phyloP scores from a whole-genome alignment of 2,113 vertebrate species.

The Gavia stellata region DNA sequence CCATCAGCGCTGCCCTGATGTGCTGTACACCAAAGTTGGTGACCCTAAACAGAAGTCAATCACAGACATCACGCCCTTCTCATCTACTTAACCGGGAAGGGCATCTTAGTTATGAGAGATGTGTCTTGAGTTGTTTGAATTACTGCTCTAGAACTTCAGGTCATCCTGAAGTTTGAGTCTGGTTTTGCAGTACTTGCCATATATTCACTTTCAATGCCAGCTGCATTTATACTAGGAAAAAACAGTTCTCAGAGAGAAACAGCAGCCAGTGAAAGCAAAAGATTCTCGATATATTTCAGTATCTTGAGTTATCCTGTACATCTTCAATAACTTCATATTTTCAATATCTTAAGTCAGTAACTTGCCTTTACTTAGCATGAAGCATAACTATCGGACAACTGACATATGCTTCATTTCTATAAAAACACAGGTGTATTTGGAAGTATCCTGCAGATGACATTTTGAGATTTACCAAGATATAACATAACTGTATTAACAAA shows the following conservation, averaged over 20 bases:
- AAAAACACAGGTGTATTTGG: not conserved
- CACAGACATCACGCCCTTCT: not conserved
- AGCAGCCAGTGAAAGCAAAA: not conserved
- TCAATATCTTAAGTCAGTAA: not conserved
- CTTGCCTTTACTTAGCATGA: not conserved
- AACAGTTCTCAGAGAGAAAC: not conserved
- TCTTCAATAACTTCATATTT: not conserved
- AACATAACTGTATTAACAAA: not conserved
- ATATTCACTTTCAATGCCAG: not conserved
- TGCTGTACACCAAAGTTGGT: not conserved
- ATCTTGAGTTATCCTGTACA: not conserved
- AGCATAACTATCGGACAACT: not conserved
- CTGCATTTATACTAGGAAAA: not conserved
- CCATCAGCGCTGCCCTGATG: not conserved
- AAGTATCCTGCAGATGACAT: fast-evolving
- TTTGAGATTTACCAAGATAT: not conserved
- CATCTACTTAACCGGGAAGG: not conserved
- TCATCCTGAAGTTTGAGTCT: not conserved
- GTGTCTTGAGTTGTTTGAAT: not conserved
- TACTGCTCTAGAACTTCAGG: not conserved
- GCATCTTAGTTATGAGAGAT: not conserved
- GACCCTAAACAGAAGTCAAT: not conserved
- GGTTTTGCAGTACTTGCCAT: not conserved
- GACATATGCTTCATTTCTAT: not conserved
- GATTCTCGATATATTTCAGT: not conserved